These are phyloP conservation scores for Oreochromis spilurus DNA, from an alignment of 2,113 vertebrate genomes.

Conservation along the genomic window DNA sequence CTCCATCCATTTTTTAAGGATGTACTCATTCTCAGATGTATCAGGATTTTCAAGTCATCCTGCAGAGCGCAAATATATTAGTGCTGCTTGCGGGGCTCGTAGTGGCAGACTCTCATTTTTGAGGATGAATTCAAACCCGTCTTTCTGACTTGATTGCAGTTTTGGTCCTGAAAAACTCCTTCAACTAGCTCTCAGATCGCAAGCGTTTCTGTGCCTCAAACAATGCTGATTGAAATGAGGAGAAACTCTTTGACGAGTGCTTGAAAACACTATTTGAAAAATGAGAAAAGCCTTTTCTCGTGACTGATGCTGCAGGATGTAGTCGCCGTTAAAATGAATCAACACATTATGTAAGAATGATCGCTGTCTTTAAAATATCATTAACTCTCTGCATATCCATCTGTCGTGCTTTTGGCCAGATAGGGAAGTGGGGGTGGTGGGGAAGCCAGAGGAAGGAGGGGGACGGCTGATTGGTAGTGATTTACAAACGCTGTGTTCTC, in stretches of 20 bases:
- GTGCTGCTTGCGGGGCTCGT: neutral
- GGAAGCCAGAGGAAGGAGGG: neutral
- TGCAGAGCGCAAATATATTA: neutral
- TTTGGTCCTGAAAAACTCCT: neutral
- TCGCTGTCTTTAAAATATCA: constrained; percentile 56
- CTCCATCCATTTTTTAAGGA: constrained; percentile 3
- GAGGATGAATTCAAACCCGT: neutral
- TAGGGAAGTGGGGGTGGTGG: neutral
- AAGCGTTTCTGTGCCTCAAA: neutral
- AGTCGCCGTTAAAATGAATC: constrained; percentile 18
- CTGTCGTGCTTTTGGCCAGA: constrained; percentile 53
- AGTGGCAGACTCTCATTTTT: neutral
- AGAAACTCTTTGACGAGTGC: constrained; percentile 1
- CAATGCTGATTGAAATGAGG: neutral
- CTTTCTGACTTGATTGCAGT: neutral
- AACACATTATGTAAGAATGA: constrained; percentile 51
- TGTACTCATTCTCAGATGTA: neutral
- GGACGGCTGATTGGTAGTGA: constrained; percentile 50
- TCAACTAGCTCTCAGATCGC: neutral
- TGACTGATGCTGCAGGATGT: constrained; percentile 40
- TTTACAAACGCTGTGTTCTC: constrained; percentile 58
- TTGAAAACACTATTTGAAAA: constrained; percentile 22
- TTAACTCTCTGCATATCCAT: constrained; percentile 59
- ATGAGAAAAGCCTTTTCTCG: neutral
- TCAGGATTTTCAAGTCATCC: neutral